Base-by-base conservation (phyloP, 2,888 invertebrate genomes). In the Quadriops clusia region DNA sequence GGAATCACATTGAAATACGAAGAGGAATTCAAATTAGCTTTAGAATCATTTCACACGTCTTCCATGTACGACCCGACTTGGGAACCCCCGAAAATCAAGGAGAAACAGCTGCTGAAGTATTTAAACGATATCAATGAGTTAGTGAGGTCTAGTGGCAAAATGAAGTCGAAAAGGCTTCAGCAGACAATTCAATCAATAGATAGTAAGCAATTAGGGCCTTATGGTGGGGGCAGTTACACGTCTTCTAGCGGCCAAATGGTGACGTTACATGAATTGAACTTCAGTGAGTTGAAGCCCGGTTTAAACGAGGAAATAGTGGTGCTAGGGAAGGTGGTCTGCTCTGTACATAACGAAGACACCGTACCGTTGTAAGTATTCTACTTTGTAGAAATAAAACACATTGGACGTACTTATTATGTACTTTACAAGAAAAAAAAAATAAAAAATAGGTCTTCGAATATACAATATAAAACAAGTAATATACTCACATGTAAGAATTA, bases 311-410 rank as follows among this genome's bases (percentile, higher is more conserved):
- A 72, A 40, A 76, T 71, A 48, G 74, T 85, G 1, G 56, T 84
- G 2, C 55, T 81, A 33, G 87, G 84, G 3, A 78, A 76, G 54
- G 87, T 89, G 12, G 77, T 87, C 3, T 85, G 84, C 44, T 81
- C 81, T 37, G 72, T 86, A 39, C 72, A 76, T 39, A 76, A 74
- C 44, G 78, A 80, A 28, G 79, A 77, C 45, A 67, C 72, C 23
- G 80, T 85, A 26, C 83, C 83, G 35, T 84, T 83, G 82, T 83
- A 59, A 76, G 77, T 73, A 39, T 29, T 28, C 20, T 20, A 20
- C n/a, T n/a, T n/a, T n/a, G n/a, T n/a, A n/a, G n/a, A n/a, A n/a
- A n/a, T n/a, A n/a, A n/a, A n/a, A n/a, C n/a, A n/a, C n/a, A n/a
- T n/a, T n/a, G n/a, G n/a, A n/a, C n/a, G n/a, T n/a, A n/a, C n/a